phyloP scores from a whole-genome alignment of 2,797 vertebrate species.

The Coccyzus lansbergi region DNA sequence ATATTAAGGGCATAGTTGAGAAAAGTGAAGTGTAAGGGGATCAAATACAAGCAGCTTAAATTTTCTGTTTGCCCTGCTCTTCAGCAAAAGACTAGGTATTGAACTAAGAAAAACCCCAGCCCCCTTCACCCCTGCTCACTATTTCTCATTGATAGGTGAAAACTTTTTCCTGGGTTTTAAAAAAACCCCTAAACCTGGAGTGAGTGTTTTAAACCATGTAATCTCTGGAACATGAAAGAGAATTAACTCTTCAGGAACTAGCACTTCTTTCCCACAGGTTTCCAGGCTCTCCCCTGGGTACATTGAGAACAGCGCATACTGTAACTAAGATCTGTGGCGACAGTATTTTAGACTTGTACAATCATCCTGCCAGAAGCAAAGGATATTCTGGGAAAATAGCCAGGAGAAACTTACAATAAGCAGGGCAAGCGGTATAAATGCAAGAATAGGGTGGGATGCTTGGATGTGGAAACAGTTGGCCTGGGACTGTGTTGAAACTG shows the following conservation, averaged over 20 bases:
- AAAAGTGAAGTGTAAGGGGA: background rate
- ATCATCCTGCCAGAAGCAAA: conserved; percentile 46
- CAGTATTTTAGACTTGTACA: conserved; percentile 39
- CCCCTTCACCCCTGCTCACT: background rate
- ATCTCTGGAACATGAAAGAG: background rate
- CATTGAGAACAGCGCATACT: background rate
- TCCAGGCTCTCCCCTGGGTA: background rate
- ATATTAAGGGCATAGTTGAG: background rate
- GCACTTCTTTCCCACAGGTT: background rate
- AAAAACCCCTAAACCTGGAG: background rate
- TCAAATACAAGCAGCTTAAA: background rate
- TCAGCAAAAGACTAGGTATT: background rate
- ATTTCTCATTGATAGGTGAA: background rate
- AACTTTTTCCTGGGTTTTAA: background rate
- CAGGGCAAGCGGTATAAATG: conserved; percentile 47
- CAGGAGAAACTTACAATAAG: conserved; percentile 59
- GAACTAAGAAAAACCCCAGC: background rate
- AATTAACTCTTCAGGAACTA: conserved; percentile 37
- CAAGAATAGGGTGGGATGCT: conserved; percentile 57
- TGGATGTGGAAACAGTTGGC: conserved; percentile 36
- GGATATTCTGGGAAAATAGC: conserved; percentile 57
- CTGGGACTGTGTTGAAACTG: conserved; percentile 1
- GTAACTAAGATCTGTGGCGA: background rate
- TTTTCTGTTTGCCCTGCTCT: background rate
- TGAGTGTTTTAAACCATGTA: background rate